Conservation (phyloP, 2,113 vertebrate species). For the Dascyllus trimaculatus region DNA sequence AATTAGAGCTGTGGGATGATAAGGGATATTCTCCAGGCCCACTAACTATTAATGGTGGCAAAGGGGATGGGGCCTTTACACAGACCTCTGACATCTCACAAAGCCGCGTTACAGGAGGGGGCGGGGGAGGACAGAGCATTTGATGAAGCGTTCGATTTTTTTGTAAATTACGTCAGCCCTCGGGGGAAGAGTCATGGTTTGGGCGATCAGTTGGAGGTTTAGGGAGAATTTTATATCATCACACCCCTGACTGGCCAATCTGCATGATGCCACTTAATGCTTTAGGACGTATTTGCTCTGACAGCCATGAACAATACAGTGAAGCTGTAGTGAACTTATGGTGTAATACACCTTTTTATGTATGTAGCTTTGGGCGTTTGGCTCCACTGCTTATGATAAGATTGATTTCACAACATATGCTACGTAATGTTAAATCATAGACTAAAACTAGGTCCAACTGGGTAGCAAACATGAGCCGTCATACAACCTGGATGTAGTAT, state of each 20-base stretch:
- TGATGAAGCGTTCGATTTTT: conserved; percentile 61
- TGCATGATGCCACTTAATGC: conserved; percentile 19
- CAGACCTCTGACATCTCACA: conserved; percentile 68
- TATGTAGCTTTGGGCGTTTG: too few relatives aligned
- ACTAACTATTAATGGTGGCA: conserved; percentile 66
- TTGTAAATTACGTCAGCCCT: conserved; percentile 64
- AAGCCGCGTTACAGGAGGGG: conserved; percentile 41
- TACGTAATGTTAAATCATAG: too few relatives aligned
- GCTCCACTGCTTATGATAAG: too few relatives aligned
- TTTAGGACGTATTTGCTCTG: background rate
- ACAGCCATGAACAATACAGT: too few relatives aligned
- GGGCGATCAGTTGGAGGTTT: conserved; percentile 19
- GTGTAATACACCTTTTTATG: too few relatives aligned
- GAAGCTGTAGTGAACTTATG: too few relatives aligned
- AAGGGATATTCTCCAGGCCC: conserved; percentile 63
- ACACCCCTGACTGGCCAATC: conserved; percentile 9
- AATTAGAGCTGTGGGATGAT: conserved; percentile 78
- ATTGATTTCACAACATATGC: too few relatives aligned
- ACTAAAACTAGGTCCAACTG: too few relatives aligned
- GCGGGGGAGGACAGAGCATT: background rate
- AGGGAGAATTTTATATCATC: conserved; percentile 26
- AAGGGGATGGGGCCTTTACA: conserved; percentile 65
- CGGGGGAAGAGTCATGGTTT: conserved; percentile 47
- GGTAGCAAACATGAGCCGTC: too few relatives aligned
- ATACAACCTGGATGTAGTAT: too few relatives aligned